phyloP scores from a whole-genome alignment of 2,888 invertebrate species.

The Cistogaster globosa region DNA sequence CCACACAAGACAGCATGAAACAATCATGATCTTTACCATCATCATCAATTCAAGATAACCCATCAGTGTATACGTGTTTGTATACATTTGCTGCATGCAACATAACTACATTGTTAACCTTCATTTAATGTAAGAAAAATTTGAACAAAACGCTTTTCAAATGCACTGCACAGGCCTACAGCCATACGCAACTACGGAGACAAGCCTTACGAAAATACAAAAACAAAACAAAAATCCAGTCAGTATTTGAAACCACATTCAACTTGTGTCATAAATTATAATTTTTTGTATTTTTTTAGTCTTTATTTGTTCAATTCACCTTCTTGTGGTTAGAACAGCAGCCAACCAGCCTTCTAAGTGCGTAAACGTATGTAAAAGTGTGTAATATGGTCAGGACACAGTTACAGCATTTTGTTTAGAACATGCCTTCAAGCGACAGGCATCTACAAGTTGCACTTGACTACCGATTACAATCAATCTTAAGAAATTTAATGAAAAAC shows the following conservation, averaged over 20 bases:
- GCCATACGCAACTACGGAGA: not conserved
- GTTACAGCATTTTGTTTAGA: slow-evolving; percentile 68
- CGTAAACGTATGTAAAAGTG: slow-evolving; percentile 1
- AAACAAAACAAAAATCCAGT: slow-evolving; percentile 5
- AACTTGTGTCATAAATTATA: slow-evolving; percentile 76
- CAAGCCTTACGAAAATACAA: not conserved
- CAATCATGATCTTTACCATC: slow-evolving; percentile 63
- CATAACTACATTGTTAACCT: slow-evolving; percentile 19
- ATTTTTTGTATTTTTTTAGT: slow-evolving; percentile 72
- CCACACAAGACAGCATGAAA: slow-evolving; percentile 65
- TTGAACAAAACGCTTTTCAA: slow-evolving; percentile 31
- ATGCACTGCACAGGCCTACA: not conserved
- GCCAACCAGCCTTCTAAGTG: not conserved
- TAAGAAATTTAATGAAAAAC: slow-evolving; percentile 58
- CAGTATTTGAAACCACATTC: slow-evolving; percentile 25
- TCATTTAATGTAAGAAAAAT: not conserved
- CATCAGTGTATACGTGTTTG: slow-evolving; percentile 65
- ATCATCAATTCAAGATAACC: slow-evolving; percentile 65
- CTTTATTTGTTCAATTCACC: slow-evolving; percentile 41
- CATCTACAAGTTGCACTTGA: slow-evolving; percentile 76
- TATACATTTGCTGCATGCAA: slow-evolving; percentile 60
- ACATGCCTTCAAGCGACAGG: slow-evolving; percentile 70
- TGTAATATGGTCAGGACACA: slow-evolving; percentile 61
- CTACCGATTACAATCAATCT: slow-evolving; percentile 82
- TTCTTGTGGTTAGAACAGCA: slow-evolving; percentile 5